Evolutionary conservation across 2,888 invertebrate genomes (phyloP).

Genomic region (Agrotis puta): DNA sequence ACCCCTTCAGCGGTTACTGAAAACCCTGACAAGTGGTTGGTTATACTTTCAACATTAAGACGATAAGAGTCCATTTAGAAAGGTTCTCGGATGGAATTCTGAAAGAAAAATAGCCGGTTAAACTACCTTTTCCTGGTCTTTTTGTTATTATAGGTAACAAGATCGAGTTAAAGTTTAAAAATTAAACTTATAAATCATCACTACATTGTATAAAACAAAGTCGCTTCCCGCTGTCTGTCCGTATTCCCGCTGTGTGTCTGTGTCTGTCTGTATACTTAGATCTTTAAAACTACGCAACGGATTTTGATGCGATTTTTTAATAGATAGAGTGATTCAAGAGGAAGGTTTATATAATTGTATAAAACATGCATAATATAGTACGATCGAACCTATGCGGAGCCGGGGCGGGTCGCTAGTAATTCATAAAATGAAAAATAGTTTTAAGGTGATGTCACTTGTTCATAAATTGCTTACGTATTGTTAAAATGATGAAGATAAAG

Average conservation of each 20-base stretch:
- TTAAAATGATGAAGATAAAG: conserved; percentile 19
- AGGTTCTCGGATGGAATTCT: conserved; percentile 36
- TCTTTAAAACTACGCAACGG: no score
- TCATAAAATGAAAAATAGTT: background rate
- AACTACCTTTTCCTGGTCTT: conserved; percentile 20
- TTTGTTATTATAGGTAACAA: conserved; percentile 14
- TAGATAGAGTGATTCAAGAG: no score
- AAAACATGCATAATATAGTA: no score
- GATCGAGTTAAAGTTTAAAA: conserved; percentile 1
- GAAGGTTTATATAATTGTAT: no score
- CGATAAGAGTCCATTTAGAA: conserved; percentile 51
- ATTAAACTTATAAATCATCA: no score
- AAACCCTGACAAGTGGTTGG: conserved; percentile 56
- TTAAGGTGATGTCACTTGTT: conserved; percentile 16
- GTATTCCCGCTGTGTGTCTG: no score
- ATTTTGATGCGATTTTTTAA: no score
- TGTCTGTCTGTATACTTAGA: no score
- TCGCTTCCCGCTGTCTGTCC: no score
- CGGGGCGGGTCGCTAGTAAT: no score
- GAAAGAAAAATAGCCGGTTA: conserved; percentile 28
- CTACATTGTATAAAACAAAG: no score
- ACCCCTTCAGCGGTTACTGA: conserved; percentile 49
- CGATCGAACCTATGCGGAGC: no score
- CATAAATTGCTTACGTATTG: conserved; percentile 14
- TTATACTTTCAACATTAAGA: conserved; percentile 49